Conservation (phyloP, 2,113 vertebrate species). For the Gallinago paraguaiae region DNA sequence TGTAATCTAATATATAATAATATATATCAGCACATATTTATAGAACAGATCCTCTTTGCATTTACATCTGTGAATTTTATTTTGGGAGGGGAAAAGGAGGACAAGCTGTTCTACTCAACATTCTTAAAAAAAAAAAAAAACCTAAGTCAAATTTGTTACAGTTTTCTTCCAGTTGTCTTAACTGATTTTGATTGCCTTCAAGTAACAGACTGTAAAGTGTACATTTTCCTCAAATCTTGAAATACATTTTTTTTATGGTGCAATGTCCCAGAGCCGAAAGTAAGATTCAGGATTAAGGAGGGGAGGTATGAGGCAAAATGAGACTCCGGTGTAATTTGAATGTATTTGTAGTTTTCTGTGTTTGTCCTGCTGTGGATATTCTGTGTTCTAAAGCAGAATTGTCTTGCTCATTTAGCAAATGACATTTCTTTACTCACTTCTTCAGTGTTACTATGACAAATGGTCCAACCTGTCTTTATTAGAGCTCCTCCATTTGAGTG, state of each 20-base stretch:
- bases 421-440: background rate
- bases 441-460: background rate
- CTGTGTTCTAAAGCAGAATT: background rate
- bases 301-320: background rate
- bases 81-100: too few relatives aligned
- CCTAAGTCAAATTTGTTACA: background rate
- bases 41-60: background rate
- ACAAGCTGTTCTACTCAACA: background rate
- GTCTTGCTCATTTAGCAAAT: background rate
- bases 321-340: background rate
- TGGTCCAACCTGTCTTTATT: background rate
- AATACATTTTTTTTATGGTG: background rate
- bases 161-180: background rate
- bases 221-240: background rate
- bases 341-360: background rate
- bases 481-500: background rate
- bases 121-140: background rate
- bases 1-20: too few relatives aligned
- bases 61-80: background rate
- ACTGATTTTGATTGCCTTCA: background rate
- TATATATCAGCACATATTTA: too few relatives aligned
- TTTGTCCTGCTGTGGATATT: background rate
- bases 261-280: background rate
- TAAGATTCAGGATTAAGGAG: background rate
- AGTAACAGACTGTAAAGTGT: background rate